phyloP scores from a whole-genome alignment of 2,113 vertebrate genomes.

The Lophura nycthemera region DNA sequence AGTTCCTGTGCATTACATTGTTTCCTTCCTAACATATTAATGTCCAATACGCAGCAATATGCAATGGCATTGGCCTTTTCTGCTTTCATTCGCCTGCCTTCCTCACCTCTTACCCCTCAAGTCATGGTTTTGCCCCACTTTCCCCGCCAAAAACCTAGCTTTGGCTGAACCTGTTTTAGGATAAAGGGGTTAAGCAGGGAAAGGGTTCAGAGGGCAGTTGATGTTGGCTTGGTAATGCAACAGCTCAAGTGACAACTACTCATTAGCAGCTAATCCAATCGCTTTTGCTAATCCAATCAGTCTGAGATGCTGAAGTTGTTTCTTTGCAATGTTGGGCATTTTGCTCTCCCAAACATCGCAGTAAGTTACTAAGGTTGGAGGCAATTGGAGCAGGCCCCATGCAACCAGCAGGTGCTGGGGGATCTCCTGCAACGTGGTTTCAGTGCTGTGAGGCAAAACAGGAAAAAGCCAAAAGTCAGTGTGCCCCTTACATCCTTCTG shows the following conservation, averaged over 20 bases:
- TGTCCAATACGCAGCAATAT: not conserved
- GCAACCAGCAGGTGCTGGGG: fast-evolving
- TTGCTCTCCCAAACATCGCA: not conserved
- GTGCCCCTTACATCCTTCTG: fast-evolving
- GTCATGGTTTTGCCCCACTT: too few relatives aligned
- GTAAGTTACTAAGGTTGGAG: not conserved
- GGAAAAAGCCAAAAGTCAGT: not conserved
- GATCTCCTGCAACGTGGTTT: not conserved
- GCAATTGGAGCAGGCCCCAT: fast-evolving
- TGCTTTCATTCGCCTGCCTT: not conserved
- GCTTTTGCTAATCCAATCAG: conserved; percentile 31
- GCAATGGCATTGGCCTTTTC: not conserved
- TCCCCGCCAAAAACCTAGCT: too few relatives aligned
- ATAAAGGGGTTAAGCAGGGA: too few relatives aligned
- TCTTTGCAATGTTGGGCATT: not conserved
- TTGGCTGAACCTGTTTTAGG: too few relatives aligned
- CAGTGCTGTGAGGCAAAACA: fast-evolving
- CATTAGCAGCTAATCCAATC: conserved; percentile 56
- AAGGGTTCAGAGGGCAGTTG: not conserved
- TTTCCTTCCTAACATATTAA: conserved; percentile 61
- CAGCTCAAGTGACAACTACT: conserved; percentile 29
- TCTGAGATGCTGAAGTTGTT: not conserved
- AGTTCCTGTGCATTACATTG: conserved; percentile 60
- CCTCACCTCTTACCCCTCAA: too few relatives aligned
- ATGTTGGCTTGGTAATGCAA: not conserved